Evolutionary conservation across 2,888 invertebrate species (phyloP).

Genomic region (Agelastica alni): DNA sequence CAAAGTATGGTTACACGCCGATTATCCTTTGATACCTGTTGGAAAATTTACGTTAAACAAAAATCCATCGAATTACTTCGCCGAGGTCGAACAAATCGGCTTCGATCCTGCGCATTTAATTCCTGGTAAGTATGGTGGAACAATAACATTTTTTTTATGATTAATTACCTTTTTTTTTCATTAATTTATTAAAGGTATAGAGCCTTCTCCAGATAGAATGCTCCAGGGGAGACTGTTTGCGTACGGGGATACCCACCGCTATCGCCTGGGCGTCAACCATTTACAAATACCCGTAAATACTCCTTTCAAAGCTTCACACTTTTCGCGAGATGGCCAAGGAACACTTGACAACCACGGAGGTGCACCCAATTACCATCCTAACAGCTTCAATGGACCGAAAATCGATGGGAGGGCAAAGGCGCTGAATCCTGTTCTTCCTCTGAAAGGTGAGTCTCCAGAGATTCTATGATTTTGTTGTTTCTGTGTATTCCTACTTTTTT

Average conservation of each 20-base stretch:
- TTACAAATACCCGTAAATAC: conserved; percentile 95
- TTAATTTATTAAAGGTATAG: conserved; percentile 67
- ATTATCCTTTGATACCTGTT: conserved; percentile 86
- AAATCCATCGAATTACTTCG: conserved; percentile 91
- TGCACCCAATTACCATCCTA: conserved; percentile 95
- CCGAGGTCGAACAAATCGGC: conserved; percentile 91
- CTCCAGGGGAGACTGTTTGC: conserved; percentile 85
- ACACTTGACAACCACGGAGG: conserved; percentile 74
- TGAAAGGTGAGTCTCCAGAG: conserved; percentile 57
- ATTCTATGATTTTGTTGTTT: too few species aligned
- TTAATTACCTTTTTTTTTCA: neutral
- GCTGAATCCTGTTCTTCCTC: conserved; percentile 62
- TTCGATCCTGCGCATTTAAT: conserved; percentile 88
- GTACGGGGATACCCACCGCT: conserved; percentile 89
- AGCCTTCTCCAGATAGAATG: conserved; percentile 92
- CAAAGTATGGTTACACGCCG: conserved; percentile 90
- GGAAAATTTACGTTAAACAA: conserved; percentile 84
- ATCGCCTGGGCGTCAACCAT: conserved; percentile 89
- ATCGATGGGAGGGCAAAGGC: conserved; percentile 68
- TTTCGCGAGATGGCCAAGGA: conserved; percentile 84
- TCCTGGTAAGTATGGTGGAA: conserved; percentile 58
- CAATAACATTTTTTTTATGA: neutral
- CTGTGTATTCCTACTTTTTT: too few species aligned
- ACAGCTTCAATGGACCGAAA: conserved; percentile 90
- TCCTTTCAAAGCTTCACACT: conserved; percentile 78